phyloP scores from a whole-genome alignment of 1,140 invertebrate species.

The Apocrypta bakeri region DNA sequence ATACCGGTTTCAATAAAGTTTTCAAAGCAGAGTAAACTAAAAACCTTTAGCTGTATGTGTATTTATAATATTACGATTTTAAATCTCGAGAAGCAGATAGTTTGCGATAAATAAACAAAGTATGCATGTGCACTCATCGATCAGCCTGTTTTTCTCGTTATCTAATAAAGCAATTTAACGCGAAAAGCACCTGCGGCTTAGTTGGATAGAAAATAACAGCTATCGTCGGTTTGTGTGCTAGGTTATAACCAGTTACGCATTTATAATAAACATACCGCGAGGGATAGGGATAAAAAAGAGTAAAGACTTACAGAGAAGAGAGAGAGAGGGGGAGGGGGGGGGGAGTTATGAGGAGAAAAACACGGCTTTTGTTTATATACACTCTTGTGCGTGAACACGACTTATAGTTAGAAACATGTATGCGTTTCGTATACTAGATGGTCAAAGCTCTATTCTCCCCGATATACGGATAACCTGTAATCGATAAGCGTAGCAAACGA shows the following conservation, averaged over 20 bases:
- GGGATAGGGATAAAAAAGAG: constrained; percentile 15
- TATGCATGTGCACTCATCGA: background rate
- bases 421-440: no score
- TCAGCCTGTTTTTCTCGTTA: background rate
- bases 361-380: constrained; percentile 17
- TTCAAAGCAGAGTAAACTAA: no score
- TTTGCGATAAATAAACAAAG: background rate
- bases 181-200: background rate
- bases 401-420: no score
- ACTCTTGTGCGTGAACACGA: no score
- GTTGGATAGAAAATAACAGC: constrained; percentile 27
- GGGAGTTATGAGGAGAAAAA: constrained; percentile 12
- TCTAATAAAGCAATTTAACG: constrained; percentile 42
- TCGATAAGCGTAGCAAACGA: constrained; percentile 29
- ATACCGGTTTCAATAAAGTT: no score
- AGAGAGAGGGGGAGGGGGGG: no score
- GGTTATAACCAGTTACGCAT: background rate
- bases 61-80: no score
- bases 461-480: constrained; percentile 15
- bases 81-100: no score
- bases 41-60: no score
- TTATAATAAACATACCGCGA: background rate
- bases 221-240: background rate
- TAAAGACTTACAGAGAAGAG: background rate
- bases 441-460: no score